These are phyloP conservation scores for Amphiura filiformis DNA, from an alignment of 35 echinoderm and acorn worm genomes.

Conservation along the genomic window DNA sequence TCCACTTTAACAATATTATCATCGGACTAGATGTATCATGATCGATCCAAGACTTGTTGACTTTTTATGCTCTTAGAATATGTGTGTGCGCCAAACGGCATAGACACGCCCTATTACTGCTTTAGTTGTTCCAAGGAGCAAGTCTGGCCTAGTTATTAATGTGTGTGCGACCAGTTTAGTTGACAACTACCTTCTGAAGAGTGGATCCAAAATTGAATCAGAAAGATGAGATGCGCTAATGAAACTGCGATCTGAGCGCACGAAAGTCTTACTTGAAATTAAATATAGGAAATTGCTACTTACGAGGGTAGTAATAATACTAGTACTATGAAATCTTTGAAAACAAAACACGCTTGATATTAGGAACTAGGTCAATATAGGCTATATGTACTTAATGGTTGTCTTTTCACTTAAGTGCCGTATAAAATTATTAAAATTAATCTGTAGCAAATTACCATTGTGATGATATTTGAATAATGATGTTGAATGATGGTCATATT, in stretches of 20 bases:
- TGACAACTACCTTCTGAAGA: not conserved
- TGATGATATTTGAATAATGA: too few species aligned
- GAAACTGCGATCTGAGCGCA: not conserved
- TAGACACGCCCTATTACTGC: not conserved
- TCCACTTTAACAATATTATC: conserved; percentile 10
- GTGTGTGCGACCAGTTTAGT: not conserved
- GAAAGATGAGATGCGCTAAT: not conserved
- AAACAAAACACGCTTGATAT: not conserved
- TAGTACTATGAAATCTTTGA: not conserved
- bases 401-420: too few species aligned
- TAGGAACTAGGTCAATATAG: too few species aligned
- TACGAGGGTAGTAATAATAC: not conserved
- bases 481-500: too few species aligned
- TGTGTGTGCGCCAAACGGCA: not conserved
- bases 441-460: too few species aligned
- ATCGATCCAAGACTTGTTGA: conserved; percentile 11
- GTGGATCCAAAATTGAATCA: not conserved
- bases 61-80: not conserved
- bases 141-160: not conserved
- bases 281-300: not conserved
- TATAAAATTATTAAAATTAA: too few species aligned
- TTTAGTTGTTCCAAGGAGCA: not conserved
- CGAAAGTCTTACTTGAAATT: not conserved
- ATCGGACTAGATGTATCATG: conserved; percentile 4
- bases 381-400: too few species aligned